A percentile compares a stretch with the other conserved stretches of the same genome.
phyloP scores from a whole-genome alignment of 1,140 invertebrate species.

The Eulimnadia texana region DNA sequence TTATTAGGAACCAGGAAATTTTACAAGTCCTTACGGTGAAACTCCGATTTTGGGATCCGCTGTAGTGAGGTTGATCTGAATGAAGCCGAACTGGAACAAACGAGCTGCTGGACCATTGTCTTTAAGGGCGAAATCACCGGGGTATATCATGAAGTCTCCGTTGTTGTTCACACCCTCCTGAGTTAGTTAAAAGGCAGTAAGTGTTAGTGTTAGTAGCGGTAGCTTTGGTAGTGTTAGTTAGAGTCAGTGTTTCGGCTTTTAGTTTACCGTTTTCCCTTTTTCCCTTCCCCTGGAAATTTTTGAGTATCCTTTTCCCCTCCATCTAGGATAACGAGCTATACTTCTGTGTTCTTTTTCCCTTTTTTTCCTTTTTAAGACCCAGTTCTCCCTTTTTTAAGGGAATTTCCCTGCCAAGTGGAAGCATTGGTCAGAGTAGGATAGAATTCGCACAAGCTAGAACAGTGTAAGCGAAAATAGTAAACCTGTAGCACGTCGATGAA shows the following conservation, averaged over 20 bases:
- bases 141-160: constrained; percentile 49
- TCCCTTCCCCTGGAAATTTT: too few relatives aligned
- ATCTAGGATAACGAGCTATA: too few relatives aligned
- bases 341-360: too few relatives aligned
- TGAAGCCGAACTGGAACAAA: constrained; percentile 73
- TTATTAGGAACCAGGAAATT: constrained; percentile 3
- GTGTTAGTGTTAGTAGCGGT: background rate
- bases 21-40: constrained; percentile 49
- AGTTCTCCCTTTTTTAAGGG: too few relatives aligned
- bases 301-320: too few relatives aligned
- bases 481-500: constrained; percentile 42
- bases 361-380: too few relatives aligned
- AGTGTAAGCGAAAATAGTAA: constrained; percentile 13
- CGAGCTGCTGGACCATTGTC: constrained; percentile 41
- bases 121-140: constrained; percentile 46
- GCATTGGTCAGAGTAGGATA: too few relatives aligned
- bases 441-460: too few relatives aligned
- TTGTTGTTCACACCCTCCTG: constrained; percentile 44
- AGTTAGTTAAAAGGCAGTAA: background rate
- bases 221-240: too few relatives aligned
- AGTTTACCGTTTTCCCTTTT: too few relatives aligned
- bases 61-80: constrained; percentile 76
- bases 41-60: constrained; percentile 48
- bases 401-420: too few relatives aligned
- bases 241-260: too few relatives aligned